Evolutionary conservation across 2,797 vertebrate species (phyloP).

Genomic region (Vireo griseus): DNA sequence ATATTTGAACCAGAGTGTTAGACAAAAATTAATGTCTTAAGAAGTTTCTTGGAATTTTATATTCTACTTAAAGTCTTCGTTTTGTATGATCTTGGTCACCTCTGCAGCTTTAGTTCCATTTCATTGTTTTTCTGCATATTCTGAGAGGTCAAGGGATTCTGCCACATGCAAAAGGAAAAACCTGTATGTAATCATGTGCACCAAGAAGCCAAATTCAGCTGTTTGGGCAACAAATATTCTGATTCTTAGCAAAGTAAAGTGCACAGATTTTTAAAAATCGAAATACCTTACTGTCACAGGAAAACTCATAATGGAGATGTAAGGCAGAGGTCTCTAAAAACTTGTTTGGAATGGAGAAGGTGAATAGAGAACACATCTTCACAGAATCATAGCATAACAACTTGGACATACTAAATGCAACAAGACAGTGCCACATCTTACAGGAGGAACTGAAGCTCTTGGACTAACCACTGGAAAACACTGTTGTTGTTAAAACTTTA

Average conservation of each 20-base stretch:
- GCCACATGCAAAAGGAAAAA: fast-evolving
- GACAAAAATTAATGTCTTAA: background rate
- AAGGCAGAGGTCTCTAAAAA: background rate
- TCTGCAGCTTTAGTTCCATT: background rate
- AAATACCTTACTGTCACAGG: background rate
- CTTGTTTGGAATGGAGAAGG: background rate
- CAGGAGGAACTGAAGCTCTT: background rate
- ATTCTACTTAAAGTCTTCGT: background rate
- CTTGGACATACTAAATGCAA: background rate
- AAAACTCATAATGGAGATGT: background rate
- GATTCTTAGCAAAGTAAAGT: background rate
- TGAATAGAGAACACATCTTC: background rate
- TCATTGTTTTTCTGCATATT: background rate
- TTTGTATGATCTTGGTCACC: background rate
- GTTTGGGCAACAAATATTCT: background rate
- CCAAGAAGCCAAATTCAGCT: background rate
- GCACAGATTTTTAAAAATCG: background rate
- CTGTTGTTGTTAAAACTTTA: background rate
- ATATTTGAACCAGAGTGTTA: background rate
- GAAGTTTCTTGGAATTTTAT: background rate
- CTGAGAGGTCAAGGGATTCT: background rate
- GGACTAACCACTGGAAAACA: background rate
- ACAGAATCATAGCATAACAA: background rate
- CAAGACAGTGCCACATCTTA: background rate
- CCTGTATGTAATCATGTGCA: background rate